Evolutionary conservation across 2,113 vertebrate genomes (phyloP).

Genomic region (Cyprinodon variegatus): DNA sequence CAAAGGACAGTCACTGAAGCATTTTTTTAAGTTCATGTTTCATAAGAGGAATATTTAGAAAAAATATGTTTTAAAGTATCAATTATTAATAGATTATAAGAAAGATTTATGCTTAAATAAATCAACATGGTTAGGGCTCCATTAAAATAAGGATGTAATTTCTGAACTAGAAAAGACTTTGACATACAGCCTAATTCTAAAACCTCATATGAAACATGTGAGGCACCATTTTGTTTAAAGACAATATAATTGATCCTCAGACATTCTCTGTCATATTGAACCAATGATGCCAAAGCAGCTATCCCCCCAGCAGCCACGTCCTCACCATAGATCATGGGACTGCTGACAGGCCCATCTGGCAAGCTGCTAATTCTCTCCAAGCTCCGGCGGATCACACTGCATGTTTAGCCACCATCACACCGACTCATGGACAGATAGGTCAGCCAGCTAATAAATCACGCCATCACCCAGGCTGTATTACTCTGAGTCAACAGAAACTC

Average conservation of each 20-base stretch:
- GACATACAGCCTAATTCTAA: too few species aligned
- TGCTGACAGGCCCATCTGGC: neutral
- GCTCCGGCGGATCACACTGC: conserved; percentile 14
- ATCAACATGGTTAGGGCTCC: neutral
- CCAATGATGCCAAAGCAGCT: neutral
- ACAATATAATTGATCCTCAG: neutral
- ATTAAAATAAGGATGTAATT: neutral
- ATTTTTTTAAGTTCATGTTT: neutral
- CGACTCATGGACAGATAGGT: conserved; percentile 24
- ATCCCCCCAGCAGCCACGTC: neutral
- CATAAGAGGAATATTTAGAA: neutral
- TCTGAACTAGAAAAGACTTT: neutral
- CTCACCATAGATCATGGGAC: neutral
- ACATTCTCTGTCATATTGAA: neutral
- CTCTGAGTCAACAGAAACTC: conserved; percentile 33
- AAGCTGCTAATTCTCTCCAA: neutral
- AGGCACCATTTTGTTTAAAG: neutral
- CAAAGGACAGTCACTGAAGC: neutral
- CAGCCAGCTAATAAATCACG: conserved; percentile 16
- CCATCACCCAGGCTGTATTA: conserved; percentile 6
- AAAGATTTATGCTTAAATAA: neutral
- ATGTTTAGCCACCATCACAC: neutral
- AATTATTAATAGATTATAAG: neutral
- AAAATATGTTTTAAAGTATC: neutral
- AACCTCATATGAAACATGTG: neutral